Conservation (phyloP, 1,140 invertebrate species). For the Hermetia illucens region DNA sequence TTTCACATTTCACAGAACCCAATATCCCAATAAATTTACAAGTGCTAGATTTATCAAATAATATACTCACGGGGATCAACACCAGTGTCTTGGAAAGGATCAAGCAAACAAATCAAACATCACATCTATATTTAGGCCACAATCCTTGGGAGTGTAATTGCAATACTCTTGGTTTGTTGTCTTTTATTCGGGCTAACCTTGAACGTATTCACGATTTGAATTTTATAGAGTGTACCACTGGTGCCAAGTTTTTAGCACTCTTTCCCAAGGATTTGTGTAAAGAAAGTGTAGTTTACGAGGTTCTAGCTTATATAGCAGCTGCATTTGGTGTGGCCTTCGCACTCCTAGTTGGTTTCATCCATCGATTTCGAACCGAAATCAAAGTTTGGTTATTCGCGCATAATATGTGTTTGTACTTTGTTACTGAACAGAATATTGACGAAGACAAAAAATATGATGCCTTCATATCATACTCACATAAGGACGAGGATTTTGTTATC, state of each 20-base stretch:
- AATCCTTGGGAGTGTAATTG: constrained; percentile 49
- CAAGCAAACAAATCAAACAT: background rate
- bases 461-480: constrained; percentile 67
- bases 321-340: constrained; percentile 34
- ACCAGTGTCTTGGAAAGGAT: constrained; percentile 18
- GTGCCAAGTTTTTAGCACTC: too few relatives aligned
- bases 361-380: constrained; percentile 39
- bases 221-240: constrained; percentile 26
- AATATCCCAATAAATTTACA: constrained; percentile 14
- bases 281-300: constrained; percentile 28
- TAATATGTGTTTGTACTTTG: constrained; percentile 41
- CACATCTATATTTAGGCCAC: constrained; percentile 30
- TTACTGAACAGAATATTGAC: constrained; percentile 51
- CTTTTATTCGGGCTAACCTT: constrained; percentile 33
- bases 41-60: constrained; percentile 33
- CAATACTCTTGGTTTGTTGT: constrained; percentile 30
- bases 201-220: constrained; percentile 17
- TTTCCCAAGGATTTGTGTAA: constrained; percentile 29
- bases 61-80: constrained; percentile 30
- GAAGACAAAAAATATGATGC: constrained; percentile 63
- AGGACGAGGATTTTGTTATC: constrained; percentile 56
- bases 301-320: constrained; percentile 20
- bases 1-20: constrained; percentile 19
- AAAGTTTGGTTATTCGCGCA: constrained; percentile 52
- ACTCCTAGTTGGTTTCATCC: constrained; percentile 35